Evolutionary conservation across 2,797 vertebrate species (phyloP).

Genomic region (Eleutherodactylus coqui): DNA sequence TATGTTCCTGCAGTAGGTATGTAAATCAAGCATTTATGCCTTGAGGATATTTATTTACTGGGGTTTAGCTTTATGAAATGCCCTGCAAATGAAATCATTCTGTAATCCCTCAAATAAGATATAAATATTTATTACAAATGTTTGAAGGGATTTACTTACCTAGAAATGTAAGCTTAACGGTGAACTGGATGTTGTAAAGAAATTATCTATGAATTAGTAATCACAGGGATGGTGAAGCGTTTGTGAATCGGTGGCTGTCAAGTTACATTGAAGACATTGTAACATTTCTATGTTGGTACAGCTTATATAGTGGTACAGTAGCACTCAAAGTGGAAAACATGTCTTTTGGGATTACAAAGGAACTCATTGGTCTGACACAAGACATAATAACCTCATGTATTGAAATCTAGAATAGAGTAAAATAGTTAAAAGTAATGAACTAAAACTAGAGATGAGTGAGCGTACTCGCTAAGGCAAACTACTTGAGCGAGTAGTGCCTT

Average conservation of each 20-base stretch:
- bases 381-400: background rate
- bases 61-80: background rate
- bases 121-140: background rate
- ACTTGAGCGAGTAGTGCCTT: no score
- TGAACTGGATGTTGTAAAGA: background rate
- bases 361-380: background rate
- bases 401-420: background rate
- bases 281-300: background rate
- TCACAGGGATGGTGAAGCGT: background rate
- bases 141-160: background rate
- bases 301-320: background rate
- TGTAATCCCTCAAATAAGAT: background rate
- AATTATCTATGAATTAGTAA: background rate
- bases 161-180: background rate
- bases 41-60: background rate
- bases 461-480: no score
- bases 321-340: background rate
- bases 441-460: no score
- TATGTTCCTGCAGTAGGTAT: background rate
- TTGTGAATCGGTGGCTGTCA: background rate
- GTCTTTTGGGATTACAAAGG: background rate
- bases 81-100: background rate
- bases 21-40: constrained; percentile 42
- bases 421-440: background rate
- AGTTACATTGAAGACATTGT: background rate